Base-by-base conservation (phyloP, 2,113 vertebrate genomes). In the Xiphophorus hellerii region DNA sequence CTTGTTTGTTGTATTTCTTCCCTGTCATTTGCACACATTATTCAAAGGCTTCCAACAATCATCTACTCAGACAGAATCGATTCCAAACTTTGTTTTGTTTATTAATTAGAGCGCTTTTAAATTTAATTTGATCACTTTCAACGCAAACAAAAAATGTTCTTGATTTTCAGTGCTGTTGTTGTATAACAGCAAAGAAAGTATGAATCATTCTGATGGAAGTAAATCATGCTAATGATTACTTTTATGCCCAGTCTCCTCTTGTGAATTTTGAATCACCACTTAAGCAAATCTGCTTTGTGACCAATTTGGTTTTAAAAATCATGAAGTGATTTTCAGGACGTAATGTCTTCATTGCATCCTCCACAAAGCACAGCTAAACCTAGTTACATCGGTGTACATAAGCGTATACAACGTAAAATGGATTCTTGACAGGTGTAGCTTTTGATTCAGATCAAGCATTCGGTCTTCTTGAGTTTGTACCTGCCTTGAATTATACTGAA, bases 1-100 rank as follows among this genome's bases (percentile, higher is more conserved):
- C 62, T 66, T 74, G 51, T 84, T 87, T 76, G 60, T 62, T 81
- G 75, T 88, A 70, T 81, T 81, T 78, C 42, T 83, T 85, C 17
- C 51, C 68, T 65, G 66, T 37, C 76, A n/a, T 30, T 31, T 79
- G 66, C 44, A 6, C 39, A 81, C 64, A 78, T 78, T 20, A 77
- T 71, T 71, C 58, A 81, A 81, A 88, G 86, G 73, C 48, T 71
- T 10, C 67, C 71, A 77, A 80, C 73, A 84, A 74, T 73, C 73
- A 79, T 64, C 44, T 48, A 28, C 37, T 71, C 61, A 79, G 61
- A 63, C 37, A 64, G 67, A 62, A 28, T 9, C n/a, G 5, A 30
- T 74, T 76, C 62, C 66, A 67, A 69, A 66, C 29, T 79, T 37
- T 1, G n/a, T 8, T 60, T 29, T 64, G 67, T 76, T 5, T 13